A percentile compares a stretch with the other conserved stretches of the same genome.
These are phyloP conservation scores for Bambusicola thoracicus DNA, from an alignment of 2,113 vertebrate species.

Conservation along the genomic window DNA sequence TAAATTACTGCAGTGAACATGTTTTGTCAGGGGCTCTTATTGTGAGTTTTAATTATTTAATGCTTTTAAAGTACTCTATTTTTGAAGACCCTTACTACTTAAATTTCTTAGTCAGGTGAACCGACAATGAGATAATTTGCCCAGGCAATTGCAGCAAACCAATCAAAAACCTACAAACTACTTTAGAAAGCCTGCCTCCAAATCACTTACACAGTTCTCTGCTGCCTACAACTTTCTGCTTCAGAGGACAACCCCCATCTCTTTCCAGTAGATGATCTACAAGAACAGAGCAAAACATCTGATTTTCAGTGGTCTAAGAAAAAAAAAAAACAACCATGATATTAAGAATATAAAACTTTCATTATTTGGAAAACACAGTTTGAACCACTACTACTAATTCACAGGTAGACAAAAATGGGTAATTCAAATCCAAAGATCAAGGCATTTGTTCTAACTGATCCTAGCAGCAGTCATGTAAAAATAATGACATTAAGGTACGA, in stretches of 20 bases:
- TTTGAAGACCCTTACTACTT: not conserved
- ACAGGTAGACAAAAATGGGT: not conserved
- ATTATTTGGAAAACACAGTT: not conserved
- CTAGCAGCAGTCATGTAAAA: not conserved
- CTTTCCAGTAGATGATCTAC: not conserved
- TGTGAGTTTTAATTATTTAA: not conserved
- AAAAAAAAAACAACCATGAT: not conserved
- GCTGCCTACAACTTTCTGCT: not conserved
- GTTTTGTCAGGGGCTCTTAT: not conserved
- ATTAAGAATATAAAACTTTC: not conserved
- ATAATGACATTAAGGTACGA: not conserved
- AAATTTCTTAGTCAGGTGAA: not conserved
- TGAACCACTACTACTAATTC: not conserved
- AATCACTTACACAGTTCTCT: not conserved
- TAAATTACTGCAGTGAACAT: not conserved
- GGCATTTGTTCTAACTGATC: not conserved
- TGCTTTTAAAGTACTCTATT: not conserved
- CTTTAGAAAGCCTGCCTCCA: not conserved
- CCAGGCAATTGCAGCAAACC: not conserved
- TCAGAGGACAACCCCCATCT: not conserved
- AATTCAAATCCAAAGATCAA: not conserved
- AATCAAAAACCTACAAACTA: not conserved
- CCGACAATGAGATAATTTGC: not conserved
- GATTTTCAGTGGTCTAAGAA: not conserved
- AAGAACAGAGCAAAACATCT: not conserved